phyloP scores from a whole-genome alignment of 2,888 invertebrate genomes.

The Drosophila barbarae region DNA sequence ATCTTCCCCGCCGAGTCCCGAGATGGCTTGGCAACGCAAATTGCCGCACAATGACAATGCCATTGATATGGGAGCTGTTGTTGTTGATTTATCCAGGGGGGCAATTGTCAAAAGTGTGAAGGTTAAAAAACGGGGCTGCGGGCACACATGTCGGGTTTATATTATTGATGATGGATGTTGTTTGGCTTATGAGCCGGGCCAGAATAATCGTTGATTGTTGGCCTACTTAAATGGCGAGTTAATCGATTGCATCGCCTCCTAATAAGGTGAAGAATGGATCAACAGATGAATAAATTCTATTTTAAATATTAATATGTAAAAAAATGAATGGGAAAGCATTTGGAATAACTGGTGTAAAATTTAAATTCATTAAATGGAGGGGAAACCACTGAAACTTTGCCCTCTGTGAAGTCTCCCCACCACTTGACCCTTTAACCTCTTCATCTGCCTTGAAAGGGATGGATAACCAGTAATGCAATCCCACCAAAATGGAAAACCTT shows the following conservation, averaged over 20 bases:
- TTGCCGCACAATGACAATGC: constrained; percentile 52
- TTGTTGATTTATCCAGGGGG: constrained; percentile 8
- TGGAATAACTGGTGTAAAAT: too few species aligned
- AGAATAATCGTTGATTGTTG: constrained; percentile 11
- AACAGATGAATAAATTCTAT: not conserved
- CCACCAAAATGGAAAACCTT: constrained; percentile 15
- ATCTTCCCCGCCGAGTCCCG: constrained; percentile 27
- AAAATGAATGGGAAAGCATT: too few species aligned
- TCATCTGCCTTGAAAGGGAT: constrained; percentile 6
- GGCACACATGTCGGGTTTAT: constrained; percentile 11
- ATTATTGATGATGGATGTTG: constrained; percentile 29
- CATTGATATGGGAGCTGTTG: constrained; percentile 12
- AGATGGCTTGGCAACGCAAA: constrained; percentile 37
- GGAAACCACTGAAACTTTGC: not conserved
- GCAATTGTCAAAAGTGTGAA: constrained; percentile 54
- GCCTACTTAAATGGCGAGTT: constrained; percentile 1
- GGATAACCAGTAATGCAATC: constrained; percentile 1
- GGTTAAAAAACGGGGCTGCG: constrained; percentile 46
- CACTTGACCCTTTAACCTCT: constrained; percentile 19
- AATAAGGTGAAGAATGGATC: not conserved
- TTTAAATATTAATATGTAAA: too few species aligned
- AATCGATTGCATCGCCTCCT: not conserved
- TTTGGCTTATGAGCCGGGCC: constrained; percentile 4
- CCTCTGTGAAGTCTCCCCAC: not conserved
- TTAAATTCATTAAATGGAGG: not conserved